Conservation (phyloP, 2,888 invertebrate species). For the Agriotes lineatus region DNA sequence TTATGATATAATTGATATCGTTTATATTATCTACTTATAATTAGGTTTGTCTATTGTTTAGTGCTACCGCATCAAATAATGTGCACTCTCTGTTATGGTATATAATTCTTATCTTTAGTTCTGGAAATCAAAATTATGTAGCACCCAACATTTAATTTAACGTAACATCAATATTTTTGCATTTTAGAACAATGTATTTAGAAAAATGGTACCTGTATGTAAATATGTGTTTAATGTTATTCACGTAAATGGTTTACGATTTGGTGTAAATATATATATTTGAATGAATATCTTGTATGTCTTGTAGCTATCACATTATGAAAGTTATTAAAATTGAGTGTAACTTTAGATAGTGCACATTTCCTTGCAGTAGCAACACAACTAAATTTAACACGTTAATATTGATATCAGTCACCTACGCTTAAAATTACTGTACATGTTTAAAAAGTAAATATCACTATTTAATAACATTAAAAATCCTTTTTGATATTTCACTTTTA, state of each 20-base stretch:
- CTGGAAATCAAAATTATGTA: too few relatives aligned
- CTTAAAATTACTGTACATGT: conserved; percentile 61
- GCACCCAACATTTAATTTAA: too few relatives aligned
- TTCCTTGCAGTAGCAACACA: conserved; percentile 54
- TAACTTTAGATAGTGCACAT: conserved; percentile 25
- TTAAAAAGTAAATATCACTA: conserved; percentile 58
- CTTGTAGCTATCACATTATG: too few relatives aligned
- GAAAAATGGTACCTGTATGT: too few relatives aligned
- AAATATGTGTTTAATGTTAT: too few relatives aligned
- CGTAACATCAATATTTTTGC: too few relatives aligned
- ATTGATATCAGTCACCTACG: conserved; percentile 61
- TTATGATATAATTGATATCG: conserved; percentile 61
- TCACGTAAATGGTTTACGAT: too few relatives aligned
- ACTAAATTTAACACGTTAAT: conserved; percentile 57
- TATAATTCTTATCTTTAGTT: too few relatives aligned
- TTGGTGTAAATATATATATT: too few relatives aligned
- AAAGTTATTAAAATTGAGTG: background rate
- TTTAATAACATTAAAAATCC: conserved; percentile 37
- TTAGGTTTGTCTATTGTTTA: conserved; percentile 52
- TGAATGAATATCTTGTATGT: background rate
- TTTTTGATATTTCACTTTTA: conserved; percentile 35
- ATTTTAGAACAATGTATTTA: too few relatives aligned
- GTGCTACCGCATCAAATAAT: conserved; percentile 36
- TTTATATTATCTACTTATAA: conserved; percentile 55
- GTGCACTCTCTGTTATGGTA: conserved; percentile 10